A percentile compares a stretch with the other conserved stretches of the same genome.
phyloP scores from a whole-genome alignment of 1,140 invertebrate genomes.

The Mya arenaria region DNA sequence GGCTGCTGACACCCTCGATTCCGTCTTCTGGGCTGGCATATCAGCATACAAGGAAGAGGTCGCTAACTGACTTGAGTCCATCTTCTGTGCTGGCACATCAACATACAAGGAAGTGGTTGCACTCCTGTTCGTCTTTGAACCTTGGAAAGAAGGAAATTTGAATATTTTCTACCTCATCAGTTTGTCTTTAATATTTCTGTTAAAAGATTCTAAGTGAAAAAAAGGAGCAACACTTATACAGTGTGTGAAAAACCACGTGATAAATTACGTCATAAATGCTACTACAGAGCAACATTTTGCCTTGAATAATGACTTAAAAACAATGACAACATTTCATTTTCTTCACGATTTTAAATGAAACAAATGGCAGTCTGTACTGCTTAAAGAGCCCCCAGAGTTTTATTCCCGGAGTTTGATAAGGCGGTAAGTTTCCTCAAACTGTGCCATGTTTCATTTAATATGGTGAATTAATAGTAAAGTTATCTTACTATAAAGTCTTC shows the following conservation, averaged over 20 bases:
- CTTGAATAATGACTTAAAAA: background rate
- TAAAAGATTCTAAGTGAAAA: background rate
- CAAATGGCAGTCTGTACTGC: too few relatives aligned
- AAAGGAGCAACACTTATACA: background rate
- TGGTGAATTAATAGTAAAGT: too few relatives aligned
- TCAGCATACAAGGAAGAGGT: background rate
- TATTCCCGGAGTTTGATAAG: too few relatives aligned
- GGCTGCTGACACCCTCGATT: background rate
- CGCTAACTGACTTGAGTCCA: background rate
- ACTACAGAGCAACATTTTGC: background rate
- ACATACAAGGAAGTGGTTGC: background rate
- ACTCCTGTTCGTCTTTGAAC: background rate
- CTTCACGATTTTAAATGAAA: too few relatives aligned
- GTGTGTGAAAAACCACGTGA: background rate
- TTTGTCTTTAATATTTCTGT: too few relatives aligned
- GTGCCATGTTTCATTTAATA: too few relatives aligned
- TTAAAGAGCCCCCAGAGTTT: too few relatives aligned
- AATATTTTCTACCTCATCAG: too few relatives aligned
- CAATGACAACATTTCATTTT: too few relatives aligned
- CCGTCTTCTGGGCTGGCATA: background rate
- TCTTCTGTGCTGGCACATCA: conserved; percentile 9
- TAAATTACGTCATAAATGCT: background rate
- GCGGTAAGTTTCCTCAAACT: too few relatives aligned
- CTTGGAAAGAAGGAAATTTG: background rate
- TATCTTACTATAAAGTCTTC: too few relatives aligned